These are phyloP conservation scores for Discoglossus pictus DNA, from an alignment of 2,797 vertebrate genomes.

Conservation along the genomic window DNA sequence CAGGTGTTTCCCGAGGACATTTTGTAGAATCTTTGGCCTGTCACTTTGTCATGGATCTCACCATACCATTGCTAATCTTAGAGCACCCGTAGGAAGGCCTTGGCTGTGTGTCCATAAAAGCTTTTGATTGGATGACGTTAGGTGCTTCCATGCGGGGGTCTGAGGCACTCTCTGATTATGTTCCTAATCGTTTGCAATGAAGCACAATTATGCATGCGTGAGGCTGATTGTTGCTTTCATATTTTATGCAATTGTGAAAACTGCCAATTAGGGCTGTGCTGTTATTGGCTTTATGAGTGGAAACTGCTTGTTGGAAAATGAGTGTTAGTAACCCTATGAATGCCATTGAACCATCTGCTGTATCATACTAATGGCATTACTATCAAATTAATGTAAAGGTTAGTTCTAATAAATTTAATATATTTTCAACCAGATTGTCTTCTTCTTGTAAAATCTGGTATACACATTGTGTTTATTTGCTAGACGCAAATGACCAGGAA, in stretches of 20 bases:
- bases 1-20: too few species aligned
- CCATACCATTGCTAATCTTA: too few species aligned
- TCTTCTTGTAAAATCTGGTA: slow-evolving; percentile 7
- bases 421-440: slow-evolving; percentile 5
- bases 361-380: background rate
- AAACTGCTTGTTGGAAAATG: slow-evolving; percentile 46
- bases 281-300: slow-evolving; percentile 55
- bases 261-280: slow-evolving; percentile 56
- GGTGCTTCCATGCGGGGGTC: slow-evolving; percentile 1
- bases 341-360: background rate
- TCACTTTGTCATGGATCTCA: too few species aligned
- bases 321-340: slow-evolving; percentile 9
- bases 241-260: slow-evolving; percentile 63
- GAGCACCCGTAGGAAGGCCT: too few species aligned
- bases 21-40: too few species aligned
- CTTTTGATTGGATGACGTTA: slow-evolving; percentile 15
- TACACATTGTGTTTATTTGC: slow-evolving; percentile 17
- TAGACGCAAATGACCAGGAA: slow-evolving; percentile 34
- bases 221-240: slow-evolving; percentile 62
- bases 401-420: background rate
- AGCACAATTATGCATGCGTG: slow-evolving; percentile 59
- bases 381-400: background rate
- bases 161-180: slow-evolving; percentile 35
- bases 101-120: background rate
- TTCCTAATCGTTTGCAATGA: slow-evolving; percentile 62